phyloP scores from a whole-genome alignment of 1,140 invertebrate genomes.

The Aporrectodea caliginosa region DNA sequence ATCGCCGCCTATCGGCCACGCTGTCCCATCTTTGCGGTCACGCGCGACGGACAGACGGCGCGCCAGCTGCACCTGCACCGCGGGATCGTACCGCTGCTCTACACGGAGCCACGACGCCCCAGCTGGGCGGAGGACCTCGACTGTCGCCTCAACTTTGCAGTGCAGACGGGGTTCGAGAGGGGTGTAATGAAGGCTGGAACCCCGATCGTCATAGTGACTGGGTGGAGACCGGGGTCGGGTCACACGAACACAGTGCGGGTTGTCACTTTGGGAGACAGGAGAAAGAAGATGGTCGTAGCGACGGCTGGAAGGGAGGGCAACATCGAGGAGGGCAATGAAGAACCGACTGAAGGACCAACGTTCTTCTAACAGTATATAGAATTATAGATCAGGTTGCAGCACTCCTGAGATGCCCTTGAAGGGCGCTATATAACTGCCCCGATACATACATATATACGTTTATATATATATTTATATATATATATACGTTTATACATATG shows the following conservation, averaged over 20 bases:
- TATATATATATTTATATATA: too few species aligned
- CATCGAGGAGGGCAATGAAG: too few species aligned
- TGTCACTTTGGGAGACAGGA: slow-evolving; percentile 65
- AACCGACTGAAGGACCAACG: too few species aligned
- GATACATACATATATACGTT: too few species aligned
- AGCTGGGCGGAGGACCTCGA: neutral
- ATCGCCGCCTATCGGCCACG: slow-evolving; percentile 87
- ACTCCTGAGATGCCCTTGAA: too few species aligned
- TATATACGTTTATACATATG: too few species aligned
- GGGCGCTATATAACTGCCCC: too few species aligned
- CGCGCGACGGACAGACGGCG: slow-evolving; percentile 75
- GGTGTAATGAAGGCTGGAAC: slow-evolving; percentile 62
- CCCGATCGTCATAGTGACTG: slow-evolving; percentile 85
- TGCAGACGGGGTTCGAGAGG: neutral
- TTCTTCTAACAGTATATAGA: too few species aligned
- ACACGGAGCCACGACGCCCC: slow-evolving; percentile 46
- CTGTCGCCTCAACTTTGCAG: neutral
- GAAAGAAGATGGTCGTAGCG: slow-evolving; percentile 16
- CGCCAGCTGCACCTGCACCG: slow-evolving; percentile 85
- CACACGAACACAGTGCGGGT: slow-evolving; percentile 95
- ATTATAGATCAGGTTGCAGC: too few species aligned
- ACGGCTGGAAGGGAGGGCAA: too few species aligned
- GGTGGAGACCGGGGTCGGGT: slow-evolving; percentile 86
- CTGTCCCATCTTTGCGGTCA: slow-evolving; percentile 93
- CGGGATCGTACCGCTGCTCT: slow-evolving; percentile 82